Base-by-base conservation (phyloP, 2,113 vertebrate genomes). In the Sialia sialis region DNA sequence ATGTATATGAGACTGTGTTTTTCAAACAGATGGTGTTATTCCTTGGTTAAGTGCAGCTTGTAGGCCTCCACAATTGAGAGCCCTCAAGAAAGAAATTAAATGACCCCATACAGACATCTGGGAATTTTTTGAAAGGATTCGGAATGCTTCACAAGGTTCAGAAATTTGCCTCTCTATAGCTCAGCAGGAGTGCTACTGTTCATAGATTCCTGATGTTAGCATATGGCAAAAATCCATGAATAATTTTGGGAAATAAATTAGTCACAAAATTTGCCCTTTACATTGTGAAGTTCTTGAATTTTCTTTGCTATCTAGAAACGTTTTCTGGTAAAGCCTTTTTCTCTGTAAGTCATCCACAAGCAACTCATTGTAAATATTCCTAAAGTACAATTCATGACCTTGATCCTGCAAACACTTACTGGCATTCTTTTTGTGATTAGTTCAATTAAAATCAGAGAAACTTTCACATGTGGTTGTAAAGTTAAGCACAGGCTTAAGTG, bases 381-480 rank as follows among this genome's bases (percentile, higher is more conserved):
- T 86, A 36, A 90, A 91, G 44, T 69, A 63, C 55, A 88, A 48
- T 86, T 73, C 46, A 48, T 86, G 92, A 86, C 75, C 82, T 70
- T 84, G 26, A 92, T 88, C 59, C 72, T 92, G 63, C 55, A 63
- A 89, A 80, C 59, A 51, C 54, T 93, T 91, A 93, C 44, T 34
- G 34, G 1, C 82, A 90, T 96, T 95, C 86, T 94, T 93, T 68
- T 41, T 90, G 86, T 89, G 68, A 92, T 86, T 86, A 90, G 46
- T 60, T 63, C 68, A 70, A 39, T 92, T 95, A 93, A 95, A 94
- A 88, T 93, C 79, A 90, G 92, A 92, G 68, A 25, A 70, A 51
- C 26, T 39, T 94, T 84, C 81, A 74, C 76, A 81, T 75, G 48
- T 63, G 60, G 83, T 90, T 93, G 58, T 83, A 90, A 95, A 96